These are phyloP conservation scores for Galaxias olidus DNA, from an alignment of 2,797 vertebrate species.

Conservation along the genomic window DNA sequence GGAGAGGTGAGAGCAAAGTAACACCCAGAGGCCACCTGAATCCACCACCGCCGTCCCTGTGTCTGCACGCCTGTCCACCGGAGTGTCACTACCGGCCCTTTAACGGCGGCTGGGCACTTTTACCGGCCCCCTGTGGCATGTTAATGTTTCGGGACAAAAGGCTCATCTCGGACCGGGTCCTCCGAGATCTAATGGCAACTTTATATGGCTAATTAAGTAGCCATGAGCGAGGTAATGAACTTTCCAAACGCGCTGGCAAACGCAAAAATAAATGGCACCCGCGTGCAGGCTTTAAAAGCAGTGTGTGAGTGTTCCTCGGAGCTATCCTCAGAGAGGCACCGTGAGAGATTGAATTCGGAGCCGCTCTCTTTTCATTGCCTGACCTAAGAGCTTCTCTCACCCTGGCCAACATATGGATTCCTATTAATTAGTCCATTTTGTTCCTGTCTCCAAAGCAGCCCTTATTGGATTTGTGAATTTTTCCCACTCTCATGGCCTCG, in stretches of 20 bases:
- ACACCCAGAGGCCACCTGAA: constrained; percentile 24
- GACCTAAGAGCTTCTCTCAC: constrained; percentile 69
- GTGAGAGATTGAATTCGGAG: constrained; percentile 77
- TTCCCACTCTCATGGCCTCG: constrained; percentile 59
- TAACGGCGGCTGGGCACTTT: constrained; percentile 57
- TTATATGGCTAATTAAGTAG: constrained; percentile 83
- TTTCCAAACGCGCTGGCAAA: constrained; percentile 77
- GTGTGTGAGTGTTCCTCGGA: constrained; percentile 68
- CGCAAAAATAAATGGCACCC: constrained; percentile 74
- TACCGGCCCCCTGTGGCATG: constrained; percentile 62
- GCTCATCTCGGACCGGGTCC: constrained; percentile 71
- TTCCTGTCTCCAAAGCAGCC: constrained; percentile 70
- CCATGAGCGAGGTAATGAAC: constrained; percentile 78
- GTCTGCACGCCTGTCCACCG: constrained; percentile 48
- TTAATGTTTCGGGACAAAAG: constrained; percentile 75
- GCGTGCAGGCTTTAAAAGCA: constrained; percentile 71
- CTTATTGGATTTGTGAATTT: constrained; percentile 65
- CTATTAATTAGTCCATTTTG: constrained; percentile 78
- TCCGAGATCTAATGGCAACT: constrained; percentile 72
- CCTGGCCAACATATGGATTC: constrained; percentile 71
- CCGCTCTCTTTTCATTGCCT: constrained; percentile 77
- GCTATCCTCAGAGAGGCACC: constrained; percentile 67
- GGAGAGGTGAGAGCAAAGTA: constrained; percentile 37
- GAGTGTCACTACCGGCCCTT: constrained; percentile 54
- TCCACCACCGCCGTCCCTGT: constrained; percentile 28